phyloP scores from a whole-genome alignment of 2,797 vertebrate genomes.

The Glossophaga mutica region DNA sequence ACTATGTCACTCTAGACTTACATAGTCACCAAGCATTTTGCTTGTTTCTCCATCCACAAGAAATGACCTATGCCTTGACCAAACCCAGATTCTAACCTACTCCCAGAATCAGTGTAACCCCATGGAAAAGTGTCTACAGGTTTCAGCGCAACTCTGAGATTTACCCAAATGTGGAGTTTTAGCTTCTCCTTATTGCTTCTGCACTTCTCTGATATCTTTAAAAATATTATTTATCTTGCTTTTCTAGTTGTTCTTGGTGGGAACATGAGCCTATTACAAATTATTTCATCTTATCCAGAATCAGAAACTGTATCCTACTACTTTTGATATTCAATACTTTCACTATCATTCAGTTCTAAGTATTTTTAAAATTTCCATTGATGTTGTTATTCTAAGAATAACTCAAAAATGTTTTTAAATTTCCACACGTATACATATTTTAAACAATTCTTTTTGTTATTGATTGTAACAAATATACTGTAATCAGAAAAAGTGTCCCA shows the following conservation, averaged over 20 bases:
- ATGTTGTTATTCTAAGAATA: conserved; percentile 9
- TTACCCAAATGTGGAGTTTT: neutral
- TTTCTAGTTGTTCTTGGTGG: neutral
- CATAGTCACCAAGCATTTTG: neutral
- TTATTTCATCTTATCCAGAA: neutral
- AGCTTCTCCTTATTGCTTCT: neutral
- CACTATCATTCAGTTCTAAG: neutral
- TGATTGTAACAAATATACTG: neutral
- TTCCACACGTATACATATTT: neutral
- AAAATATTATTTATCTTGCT: neutral
- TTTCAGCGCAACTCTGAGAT: neutral
- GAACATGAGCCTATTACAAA: neutral
- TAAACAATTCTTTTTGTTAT: neutral
- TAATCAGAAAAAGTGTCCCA: neutral
- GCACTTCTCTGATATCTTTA: neutral
- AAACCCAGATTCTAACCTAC: neutral
- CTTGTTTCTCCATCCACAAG: neutral
- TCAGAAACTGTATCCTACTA: neutral
- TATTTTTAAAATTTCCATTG: neutral
- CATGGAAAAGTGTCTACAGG: neutral
- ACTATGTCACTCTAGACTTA: neutral
- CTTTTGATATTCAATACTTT: neutral
- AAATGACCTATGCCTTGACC: neutral
- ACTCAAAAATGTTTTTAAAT: neutral
- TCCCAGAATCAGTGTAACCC: neutral